Base-by-base conservation (phyloP, 1,140 invertebrate genomes). In the Drosophila arawakana region DNA sequence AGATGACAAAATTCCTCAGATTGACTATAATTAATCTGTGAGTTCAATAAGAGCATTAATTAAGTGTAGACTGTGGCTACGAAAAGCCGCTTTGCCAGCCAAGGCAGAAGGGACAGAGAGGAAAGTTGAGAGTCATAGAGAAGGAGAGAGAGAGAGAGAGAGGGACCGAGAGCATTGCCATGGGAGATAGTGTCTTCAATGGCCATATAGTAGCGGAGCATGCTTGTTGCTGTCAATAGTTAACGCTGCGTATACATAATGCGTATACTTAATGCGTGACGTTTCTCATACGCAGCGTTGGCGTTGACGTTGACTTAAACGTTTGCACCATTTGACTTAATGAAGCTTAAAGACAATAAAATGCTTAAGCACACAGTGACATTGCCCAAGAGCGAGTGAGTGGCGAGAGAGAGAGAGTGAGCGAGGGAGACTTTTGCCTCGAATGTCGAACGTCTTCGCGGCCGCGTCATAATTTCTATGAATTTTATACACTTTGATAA, bases 291-390 rank as follows among this genome's bases (percentile, higher is more conserved):
- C 73, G 73, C 61, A n/a, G 43, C 73, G 34, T 52, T 43, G 67
- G 46, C 52, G 62, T 35, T 54, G 37, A 25, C 35, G 35, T 57
- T 57, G 59, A 69, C 60, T 69, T 79, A 80, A 80, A 80, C 84
- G 84, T 75, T 83, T 72, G 67, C 84, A 70, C 68, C 83, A 88
- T 89, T 88, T 88, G 84, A 89, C 84, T 89, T 88, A 89, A 88
- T 88, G 84, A 89, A 88, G 81, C 84, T 89, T 84, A 89, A 88
- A 89, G 84, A 81, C 84, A 86, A 86, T 86, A 86, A 86, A 86
- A 86, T 81, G 84, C 83, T 86, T 80, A 88, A 88, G 77, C 80
- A 84, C 84, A 89, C 77, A 76, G 66, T 65, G 54, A n/a, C 61
- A 50, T 35, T 35, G 62, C 34, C 50, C 50, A 10, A 47, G 41